Percentiles rank a stretch among this genome's conserved stretches.
These are phyloP conservation scores for Episyrphus balteatus DNA, from an alignment of 1,140 invertebrate species.

Conservation along the genomic window DNA sequence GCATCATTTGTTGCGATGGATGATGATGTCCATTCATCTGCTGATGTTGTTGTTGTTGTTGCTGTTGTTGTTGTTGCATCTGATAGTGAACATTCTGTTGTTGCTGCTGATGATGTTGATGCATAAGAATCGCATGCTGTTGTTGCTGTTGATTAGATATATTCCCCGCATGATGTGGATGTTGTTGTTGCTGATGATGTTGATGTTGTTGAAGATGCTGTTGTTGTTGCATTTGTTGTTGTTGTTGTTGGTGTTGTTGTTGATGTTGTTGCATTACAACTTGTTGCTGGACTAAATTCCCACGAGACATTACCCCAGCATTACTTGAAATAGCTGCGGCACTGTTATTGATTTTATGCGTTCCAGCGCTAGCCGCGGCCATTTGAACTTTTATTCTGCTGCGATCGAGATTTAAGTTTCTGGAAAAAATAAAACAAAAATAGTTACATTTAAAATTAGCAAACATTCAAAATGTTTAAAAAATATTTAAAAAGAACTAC, in stretches of 20 bases:
- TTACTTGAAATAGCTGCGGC: slow-evolving; percentile 2
- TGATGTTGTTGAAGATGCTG: slow-evolving; percentile 4
- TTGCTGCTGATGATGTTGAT: slow-evolving; percentile 6
- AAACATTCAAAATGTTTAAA: too few relatives aligned
- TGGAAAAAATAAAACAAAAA: too few relatives aligned
- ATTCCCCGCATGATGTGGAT: not conserved
- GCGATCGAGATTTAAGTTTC: too few relatives aligned
- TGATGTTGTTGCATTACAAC: slow-evolving; percentile 13
- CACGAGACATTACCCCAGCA: not conserved
- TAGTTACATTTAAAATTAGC: too few relatives aligned
- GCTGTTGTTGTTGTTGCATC: slow-evolving; percentile 14
- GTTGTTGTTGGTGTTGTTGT: slow-evolving; percentile 6
- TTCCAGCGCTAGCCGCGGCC: slow-evolving; percentile 32
- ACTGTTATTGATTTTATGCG: slow-evolving; percentile 20
- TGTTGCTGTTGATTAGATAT: slow-evolving; percentile 5
- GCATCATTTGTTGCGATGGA: slow-evolving; percentile 2
- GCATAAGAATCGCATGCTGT: slow-evolving; percentile 4
- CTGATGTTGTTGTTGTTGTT: slow-evolving; percentile 7
- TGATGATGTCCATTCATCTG: not conserved
- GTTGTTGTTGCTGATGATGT: slow-evolving; percentile 4
- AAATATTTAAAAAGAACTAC: too few relatives aligned
- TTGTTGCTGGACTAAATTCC: not conserved
- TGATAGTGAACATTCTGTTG: slow-evolving; percentile 20
- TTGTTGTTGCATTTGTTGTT: not conserved
- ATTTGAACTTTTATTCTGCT: slow-evolving; percentile 12